Base-by-base conservation (phyloP, 2,797 vertebrate genomes). In the Sparidentex hasta region DNA sequence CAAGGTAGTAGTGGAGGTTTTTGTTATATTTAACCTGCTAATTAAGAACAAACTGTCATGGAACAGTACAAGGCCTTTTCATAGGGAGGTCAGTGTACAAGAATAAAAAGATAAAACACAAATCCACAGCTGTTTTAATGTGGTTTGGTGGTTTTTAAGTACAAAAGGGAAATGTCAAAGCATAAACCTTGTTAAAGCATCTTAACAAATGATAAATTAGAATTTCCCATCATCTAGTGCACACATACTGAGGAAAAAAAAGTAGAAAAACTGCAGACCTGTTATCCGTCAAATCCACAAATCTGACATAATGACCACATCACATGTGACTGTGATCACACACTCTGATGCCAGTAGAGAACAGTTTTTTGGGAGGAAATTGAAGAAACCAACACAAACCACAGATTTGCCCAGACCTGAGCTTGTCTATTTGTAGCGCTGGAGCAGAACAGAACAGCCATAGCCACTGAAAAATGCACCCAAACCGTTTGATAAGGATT, bases 231-330 rank as follows among this genome's bases (percentile, higher is more conserved):
- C 44, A 61, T 77, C 61, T 51, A 55, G 65, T 58, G 43, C 58
- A 67, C 41, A 54, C 64, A 64, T 61, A 25, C 52, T 57, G 7
- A 80, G 33, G 33, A 33, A 83, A 27, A 61, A 55, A 74, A 51
- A 75, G 70, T 33, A 33, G 20, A 67, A 52, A 82, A 82, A 69
- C 44, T 5, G 25, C 59, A 25, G 20, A 61, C 43, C 41, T 76
- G 65, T 71, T 73, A 17, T 66, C 67, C 64, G 52, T 79, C 65
- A 33, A 41, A 74, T 59, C 79, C 70, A 67, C 78, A 66, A 52
- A 70, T 76, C 48, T 83, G 64, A 67, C 72, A 61, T 65, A 76
- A 58, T 4, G 71, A 74, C 82, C 88, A 84, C 86, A 85, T 86
- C 78, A 79, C 79, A 65, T 66, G 38, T 29, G 43, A 57, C 71